phyloP scores from a whole-genome alignment of 1,140 invertebrate species.

The Platorchestia sp. region DNA sequence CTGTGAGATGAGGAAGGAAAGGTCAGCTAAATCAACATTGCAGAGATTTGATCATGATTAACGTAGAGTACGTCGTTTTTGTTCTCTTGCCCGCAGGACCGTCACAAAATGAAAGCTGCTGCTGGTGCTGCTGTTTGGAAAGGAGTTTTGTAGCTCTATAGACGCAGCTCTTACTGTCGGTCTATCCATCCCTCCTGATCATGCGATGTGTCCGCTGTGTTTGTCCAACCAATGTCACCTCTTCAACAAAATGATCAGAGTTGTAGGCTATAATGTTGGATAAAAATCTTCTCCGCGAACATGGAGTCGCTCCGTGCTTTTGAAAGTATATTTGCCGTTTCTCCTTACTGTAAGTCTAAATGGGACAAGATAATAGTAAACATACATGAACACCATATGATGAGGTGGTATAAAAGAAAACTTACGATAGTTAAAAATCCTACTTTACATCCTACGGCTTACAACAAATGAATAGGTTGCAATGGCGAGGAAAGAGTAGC shows the following conservation, averaged over 20 bases:
- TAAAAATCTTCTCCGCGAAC: background rate
- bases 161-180: constrained; percentile 39
- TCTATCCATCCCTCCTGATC: constrained; percentile 37
- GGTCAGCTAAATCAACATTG: too few relatives aligned
- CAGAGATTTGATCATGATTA: background rate
- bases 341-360: background rate
- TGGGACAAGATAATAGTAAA: background rate
- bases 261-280: background rate
- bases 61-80: background rate
- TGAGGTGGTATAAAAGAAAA: background rate
- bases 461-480: background rate
- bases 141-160: background rate
- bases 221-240: background rate
- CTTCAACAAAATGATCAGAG: constrained; percentile 32
- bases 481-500: background rate
- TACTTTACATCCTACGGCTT: background rate
- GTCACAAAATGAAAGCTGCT: background rate
- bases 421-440: background rate
- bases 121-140: constrained; percentile 29
- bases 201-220: background rate
- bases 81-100: background rate
- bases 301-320: background rate
- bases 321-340: background rate
- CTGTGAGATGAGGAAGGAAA: too few relatives aligned
- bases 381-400: background rate